Percentiles rank a stretch among this genome's conserved stretches.
Conservation (phyloP, 1,140 invertebrate genomes). For the Lerema accius region DNA sequence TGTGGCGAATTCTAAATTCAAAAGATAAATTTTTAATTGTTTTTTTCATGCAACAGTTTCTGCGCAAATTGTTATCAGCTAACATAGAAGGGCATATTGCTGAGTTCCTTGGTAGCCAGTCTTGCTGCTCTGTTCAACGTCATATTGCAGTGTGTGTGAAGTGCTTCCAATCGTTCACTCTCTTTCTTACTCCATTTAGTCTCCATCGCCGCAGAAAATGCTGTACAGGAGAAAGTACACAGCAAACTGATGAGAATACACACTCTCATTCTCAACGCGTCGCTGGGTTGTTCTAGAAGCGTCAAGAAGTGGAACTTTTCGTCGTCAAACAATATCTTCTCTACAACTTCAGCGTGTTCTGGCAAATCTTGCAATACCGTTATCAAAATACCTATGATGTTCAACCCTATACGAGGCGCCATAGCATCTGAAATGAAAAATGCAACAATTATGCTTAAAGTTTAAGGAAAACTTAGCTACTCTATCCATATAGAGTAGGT, state of each 20-base stretch:
- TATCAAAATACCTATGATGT: conserved; percentile 88
- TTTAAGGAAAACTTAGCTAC: too few species aligned
- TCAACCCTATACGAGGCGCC: conserved; percentile 84
- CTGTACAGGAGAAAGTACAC: conserved; percentile 85
- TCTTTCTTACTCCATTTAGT: conserved; percentile 72
- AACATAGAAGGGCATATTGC: conserved; percentile 79
- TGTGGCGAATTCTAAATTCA: neutral
- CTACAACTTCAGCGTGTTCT: conserved; percentile 89
- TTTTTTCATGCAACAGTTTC: neutral
- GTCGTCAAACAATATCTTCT: conserved; percentile 85
- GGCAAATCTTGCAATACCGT: conserved; percentile 89
- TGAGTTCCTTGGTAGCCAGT: conserved; percentile 73
- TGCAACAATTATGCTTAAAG: conserved; percentile 3
- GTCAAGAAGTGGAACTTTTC: conserved; percentile 82
- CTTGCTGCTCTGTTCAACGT: conserved; percentile 74
- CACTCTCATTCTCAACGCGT: conserved; percentile 84
- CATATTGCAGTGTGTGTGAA: conserved; percentile 75
- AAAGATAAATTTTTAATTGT: neutral
- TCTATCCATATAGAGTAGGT: too few species aligned
- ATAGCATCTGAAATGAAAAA: conserved; percentile 84
- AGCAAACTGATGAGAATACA: conserved; percentile 87
- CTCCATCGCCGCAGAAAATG: conserved; percentile 86
- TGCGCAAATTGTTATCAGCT: conserved; percentile 41
- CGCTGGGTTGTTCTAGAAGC: conserved; percentile 85
- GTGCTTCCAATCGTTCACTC: conserved; percentile 65